Conservation (phyloP, 1,140 invertebrate genomes). For the Bacillus rossius region DNA sequence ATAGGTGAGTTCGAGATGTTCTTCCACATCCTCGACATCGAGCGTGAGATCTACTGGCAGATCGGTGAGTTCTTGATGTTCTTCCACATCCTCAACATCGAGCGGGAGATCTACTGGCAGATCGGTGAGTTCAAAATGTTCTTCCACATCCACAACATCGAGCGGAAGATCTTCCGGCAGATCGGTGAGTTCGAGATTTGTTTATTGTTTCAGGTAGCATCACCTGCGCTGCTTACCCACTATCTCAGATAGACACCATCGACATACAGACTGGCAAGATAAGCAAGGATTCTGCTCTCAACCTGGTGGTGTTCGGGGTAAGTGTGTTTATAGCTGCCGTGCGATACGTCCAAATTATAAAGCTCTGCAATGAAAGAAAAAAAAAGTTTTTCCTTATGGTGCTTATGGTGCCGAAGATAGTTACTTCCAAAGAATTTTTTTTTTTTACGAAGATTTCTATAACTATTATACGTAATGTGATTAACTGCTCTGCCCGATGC, state of each 20-base stretch:
- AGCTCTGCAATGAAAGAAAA: too few relatives aligned
- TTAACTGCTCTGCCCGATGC: too few relatives aligned
- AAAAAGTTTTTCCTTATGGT: too few relatives aligned
- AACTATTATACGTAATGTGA: too few relatives aligned
- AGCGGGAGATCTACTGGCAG: conserved; percentile 95
- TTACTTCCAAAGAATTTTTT: too few relatives aligned
- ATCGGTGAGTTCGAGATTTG: conserved; percentile 74
- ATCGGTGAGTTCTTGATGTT: conserved; percentile 84
- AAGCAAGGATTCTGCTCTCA: conserved; percentile 88
- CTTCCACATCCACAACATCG: conserved; percentile 92
- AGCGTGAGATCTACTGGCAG: conserved; percentile 95
- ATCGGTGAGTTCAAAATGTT: conserved; percentile 86
- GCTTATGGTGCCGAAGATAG: too few relatives aligned
- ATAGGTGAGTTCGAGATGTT: conserved; percentile 84
- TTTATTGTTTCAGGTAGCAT: conserved; percentile 62
- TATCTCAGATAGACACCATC: conserved; percentile 96
- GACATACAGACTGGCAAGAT: conserved; percentile 86
- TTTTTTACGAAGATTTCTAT: too few relatives aligned
- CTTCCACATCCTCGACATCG: conserved; percentile 91
- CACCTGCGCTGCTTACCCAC: conserved; percentile 93
- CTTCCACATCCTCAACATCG: conserved; percentile 91
- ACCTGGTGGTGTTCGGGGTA: conserved; percentile 98
- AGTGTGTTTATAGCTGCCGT: conserved; percentile 34
- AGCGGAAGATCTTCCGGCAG: conserved; percentile 95
- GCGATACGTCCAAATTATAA: too few relatives aligned